These are phyloP conservation scores for Saxidomus purpurata DNA, from an alignment of 1,140 invertebrate species.

Conservation along the genomic window DNA sequence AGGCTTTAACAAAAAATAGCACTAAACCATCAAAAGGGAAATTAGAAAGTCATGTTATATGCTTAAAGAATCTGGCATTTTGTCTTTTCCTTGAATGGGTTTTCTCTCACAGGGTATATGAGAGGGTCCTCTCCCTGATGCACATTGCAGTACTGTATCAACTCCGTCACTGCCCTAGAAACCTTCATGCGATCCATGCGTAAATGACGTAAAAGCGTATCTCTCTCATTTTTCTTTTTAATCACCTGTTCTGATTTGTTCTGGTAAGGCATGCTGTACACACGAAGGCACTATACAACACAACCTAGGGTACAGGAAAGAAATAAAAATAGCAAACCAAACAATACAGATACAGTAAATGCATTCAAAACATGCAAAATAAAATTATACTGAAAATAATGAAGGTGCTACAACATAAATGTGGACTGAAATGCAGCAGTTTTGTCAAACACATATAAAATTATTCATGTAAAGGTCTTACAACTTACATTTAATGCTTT, in stretches of 20 bases:
- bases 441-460: no score
- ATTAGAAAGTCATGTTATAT: background rate
- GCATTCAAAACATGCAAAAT: conserved; percentile 5
- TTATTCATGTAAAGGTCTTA: no score
- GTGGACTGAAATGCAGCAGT: no score
- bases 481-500: no score
- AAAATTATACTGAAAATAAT: background rate
- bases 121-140: conserved; percentile 62
- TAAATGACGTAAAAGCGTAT: conserved; percentile 19
- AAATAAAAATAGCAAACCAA: conserved; percentile 30
- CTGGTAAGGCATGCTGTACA: conserved; percentile 57
- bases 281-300: conserved; percentile 4
- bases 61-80: conserved; percentile 62
- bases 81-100: conserved; percentile 70
- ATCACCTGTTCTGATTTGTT: conserved; percentile 61
- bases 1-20: no score
- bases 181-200: conserved; percentile 49
- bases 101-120: conserved; percentile 70
- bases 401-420: no score
- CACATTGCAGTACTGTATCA: conserved; percentile 59
- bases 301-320: conserved; percentile 15
- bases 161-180: conserved; percentile 58
- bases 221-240: conserved; percentile 61
- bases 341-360: background rate
- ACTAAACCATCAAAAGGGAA: no score